Conservation (phyloP, 64 coral and sea anemone species). For the Platygyra sinensis region DNA sequence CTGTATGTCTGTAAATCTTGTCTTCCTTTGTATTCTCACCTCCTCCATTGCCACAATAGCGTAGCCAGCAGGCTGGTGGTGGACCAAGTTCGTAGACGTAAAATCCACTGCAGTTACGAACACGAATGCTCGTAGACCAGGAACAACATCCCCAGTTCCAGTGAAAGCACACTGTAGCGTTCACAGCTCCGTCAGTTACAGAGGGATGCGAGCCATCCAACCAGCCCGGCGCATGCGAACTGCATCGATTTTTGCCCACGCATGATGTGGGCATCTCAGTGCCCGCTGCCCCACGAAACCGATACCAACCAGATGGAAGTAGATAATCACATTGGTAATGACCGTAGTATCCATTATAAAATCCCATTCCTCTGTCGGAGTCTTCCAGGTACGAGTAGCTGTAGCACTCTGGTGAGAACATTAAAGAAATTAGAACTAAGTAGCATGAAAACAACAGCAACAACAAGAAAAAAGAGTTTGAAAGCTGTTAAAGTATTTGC, state of each 20-base stretch:
- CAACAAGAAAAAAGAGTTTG: too few species aligned
- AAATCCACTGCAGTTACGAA: slow-evolving; percentile 59
- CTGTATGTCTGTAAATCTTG: not conserved
- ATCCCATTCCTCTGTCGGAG: not conserved
- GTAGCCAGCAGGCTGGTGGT: not conserved
- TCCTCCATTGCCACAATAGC: slow-evolving; percentile 32
- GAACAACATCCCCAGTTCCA: not conserved
- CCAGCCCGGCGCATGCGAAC: slow-evolving; percentile 30
- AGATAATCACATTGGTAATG: slow-evolving; percentile 18
- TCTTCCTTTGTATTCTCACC: not conserved
- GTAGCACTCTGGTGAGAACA: not conserved
- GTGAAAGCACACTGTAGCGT: slow-evolving; percentile 4
- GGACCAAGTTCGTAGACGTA: slow-evolving; percentile 34
- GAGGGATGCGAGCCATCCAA: slow-evolving; percentile 23
- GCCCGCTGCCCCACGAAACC: slow-evolving; percentile 35
- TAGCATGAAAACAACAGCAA: too few species aligned
- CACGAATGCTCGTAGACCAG: not conserved
- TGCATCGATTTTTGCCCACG: slow-evolving; percentile 11
- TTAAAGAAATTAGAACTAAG: too few species aligned
- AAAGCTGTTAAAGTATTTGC: too few species aligned
- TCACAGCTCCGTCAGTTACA: slow-evolving; percentile 4
- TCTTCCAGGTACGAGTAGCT: not conserved
- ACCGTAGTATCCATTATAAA: slow-evolving; percentile 8
- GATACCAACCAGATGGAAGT: slow-evolving; percentile 30
- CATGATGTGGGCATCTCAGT: slow-evolving; percentile 45